These are phyloP conservation scores for Priocnemis perturbator DNA, from an alignment of 2,888 invertebrate species.

Conservation along the genomic window DNA sequence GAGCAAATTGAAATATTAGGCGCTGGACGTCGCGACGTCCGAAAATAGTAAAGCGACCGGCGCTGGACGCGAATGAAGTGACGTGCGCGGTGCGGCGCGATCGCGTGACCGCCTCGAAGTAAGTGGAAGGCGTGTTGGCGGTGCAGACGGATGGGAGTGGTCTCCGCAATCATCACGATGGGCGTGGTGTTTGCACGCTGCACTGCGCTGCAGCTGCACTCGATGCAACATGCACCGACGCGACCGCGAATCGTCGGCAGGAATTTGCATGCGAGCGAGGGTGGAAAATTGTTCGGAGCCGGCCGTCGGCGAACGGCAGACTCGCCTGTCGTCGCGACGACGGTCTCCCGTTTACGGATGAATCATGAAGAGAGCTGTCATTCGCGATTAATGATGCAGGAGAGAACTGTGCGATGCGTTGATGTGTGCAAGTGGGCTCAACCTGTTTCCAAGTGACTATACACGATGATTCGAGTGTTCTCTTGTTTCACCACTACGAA, in stretches of 20 bases:
- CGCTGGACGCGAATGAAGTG: too few relatives aligned
- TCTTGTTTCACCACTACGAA: too few relatives aligned
- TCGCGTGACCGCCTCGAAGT: slow-evolving; percentile 50
- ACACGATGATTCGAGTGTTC: too few relatives aligned
- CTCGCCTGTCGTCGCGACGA: too few relatives aligned
- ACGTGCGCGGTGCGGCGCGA: slow-evolving; percentile 18
- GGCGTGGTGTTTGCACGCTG: slow-evolving; percentile 64
- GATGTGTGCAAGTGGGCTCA: too few relatives aligned
- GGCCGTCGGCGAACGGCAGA: too few relatives aligned
- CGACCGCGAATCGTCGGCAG: slow-evolving; percentile 22
- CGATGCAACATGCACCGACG: slow-evolving; percentile 15
- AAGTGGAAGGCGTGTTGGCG: slow-evolving; percentile 50
- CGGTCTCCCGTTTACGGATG: not conserved
- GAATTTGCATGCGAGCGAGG: slow-evolving; percentile 29
- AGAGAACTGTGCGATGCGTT: too few relatives aligned
- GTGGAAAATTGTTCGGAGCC: slow-evolving; percentile 12
- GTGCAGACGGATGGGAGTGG: slow-evolving; percentile 64
- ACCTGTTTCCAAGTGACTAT: too few relatives aligned
- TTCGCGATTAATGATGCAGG: too few relatives aligned
- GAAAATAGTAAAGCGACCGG: too few relatives aligned
- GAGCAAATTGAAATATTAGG: too few relatives aligned
- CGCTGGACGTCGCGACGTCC: too few relatives aligned
- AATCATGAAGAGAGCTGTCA: slow-evolving; percentile 1
- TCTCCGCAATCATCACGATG: slow-evolving; percentile 64
- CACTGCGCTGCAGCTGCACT: slow-evolving; percentile 49